phyloP scores from a whole-genome alignment of 2,888 invertebrate species.

The Microctonus aethiopoides region DNA sequence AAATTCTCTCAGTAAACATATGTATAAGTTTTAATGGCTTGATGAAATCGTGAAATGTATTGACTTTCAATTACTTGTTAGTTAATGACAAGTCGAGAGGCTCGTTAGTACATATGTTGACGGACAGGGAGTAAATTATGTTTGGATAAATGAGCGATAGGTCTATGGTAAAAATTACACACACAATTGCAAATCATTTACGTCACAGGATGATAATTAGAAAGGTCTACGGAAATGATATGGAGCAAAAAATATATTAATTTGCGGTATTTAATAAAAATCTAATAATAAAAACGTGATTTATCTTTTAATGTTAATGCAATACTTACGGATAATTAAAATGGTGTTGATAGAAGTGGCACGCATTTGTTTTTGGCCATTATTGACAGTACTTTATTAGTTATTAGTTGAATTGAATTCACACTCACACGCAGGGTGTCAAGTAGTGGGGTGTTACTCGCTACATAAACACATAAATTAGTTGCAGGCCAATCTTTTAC shows the following conservation, averaged over 20 bases:
- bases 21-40: no score
- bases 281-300: not conserved
- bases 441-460: constrained; percentile 62
- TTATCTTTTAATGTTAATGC: not conserved
- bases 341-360: not conserved
- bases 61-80: not conserved
- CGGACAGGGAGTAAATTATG: not conserved
- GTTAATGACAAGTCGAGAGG: not conserved
- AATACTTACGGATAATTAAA: not conserved
- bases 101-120: not conserved
- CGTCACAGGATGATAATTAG: no score
- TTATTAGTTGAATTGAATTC: constrained; percentile 63
- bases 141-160: not conserved
- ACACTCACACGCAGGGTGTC: constrained; percentile 53
- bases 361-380: not conserved
- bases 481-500: constrained; percentile 58
- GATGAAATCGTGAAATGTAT: not conserved
- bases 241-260: no score
- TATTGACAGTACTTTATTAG: constrained; percentile 51
- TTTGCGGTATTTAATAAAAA: no score
- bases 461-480: constrained; percentile 67
- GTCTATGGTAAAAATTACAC: not conserved
- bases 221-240: no score
- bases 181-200: not conserved
- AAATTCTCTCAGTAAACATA: no score